These are phyloP conservation scores for Papilio aristodemus DNA, from an alignment of 1,140 invertebrate species.

Conservation along the genomic window DNA sequence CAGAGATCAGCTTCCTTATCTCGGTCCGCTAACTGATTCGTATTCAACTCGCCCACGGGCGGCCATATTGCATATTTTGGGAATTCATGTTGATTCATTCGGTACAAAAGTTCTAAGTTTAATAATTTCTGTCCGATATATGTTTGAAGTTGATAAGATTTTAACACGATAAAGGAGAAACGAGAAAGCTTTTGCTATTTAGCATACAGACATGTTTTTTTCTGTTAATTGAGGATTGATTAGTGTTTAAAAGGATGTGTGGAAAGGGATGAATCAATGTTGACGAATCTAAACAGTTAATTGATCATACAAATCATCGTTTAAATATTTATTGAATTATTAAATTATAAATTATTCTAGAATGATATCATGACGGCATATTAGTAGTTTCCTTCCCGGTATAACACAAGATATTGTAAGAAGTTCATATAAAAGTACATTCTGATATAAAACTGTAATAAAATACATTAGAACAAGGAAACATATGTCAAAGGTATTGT, in stretches of 20 bases:
- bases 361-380: not conserved
- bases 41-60: slow-evolving; percentile 45
- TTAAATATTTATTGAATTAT: not conserved
- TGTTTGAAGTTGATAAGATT: not conserved
- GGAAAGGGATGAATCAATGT: too few relatives aligned
- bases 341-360: not conserved
- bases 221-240: not conserved
- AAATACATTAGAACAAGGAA: slow-evolving; percentile 23
- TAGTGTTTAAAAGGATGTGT: too few relatives aligned
- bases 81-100: slow-evolving; percentile 44
- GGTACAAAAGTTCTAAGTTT: not conserved
- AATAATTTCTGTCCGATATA: not conserved
- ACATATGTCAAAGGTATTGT: not conserved
- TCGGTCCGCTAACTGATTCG: slow-evolving; percentile 47
- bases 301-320: too few relatives aligned
- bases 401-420: too few relatives aligned
- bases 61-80: slow-evolving; percentile 55
- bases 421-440: too few relatives aligned
- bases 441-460: not conserved
- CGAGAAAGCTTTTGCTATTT: not conserved
- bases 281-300: too few relatives aligned
- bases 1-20: slow-evolving; percentile 60
- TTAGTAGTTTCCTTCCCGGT: slow-evolving; percentile 1
- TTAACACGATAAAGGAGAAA: not conserved
- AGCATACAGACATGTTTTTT: too few relatives aligned